A percentile compares a stretch with the other conserved stretches of the same genome.
Conservation (phyloP, 2,113 vertebrate genomes). For the Leucopsar rothschildi region DNA sequence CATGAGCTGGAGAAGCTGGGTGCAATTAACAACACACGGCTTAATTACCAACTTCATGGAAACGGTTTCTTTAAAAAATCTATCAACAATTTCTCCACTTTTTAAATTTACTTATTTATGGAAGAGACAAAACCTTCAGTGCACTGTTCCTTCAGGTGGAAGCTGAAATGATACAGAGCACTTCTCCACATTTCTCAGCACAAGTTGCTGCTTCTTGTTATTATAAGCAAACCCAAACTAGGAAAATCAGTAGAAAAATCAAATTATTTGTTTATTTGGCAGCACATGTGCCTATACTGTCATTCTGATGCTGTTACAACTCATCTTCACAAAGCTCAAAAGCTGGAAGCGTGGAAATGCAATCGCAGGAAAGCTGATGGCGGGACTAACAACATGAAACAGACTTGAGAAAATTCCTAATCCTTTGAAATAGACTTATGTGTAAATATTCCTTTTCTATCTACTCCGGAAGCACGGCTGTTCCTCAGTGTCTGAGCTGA, state of each 20-base stretch:
- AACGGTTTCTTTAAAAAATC: neutral
- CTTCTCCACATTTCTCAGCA: neutral
- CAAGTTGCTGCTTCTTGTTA: too few species aligned
- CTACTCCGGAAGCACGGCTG: neutral
- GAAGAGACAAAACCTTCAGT: neutral
- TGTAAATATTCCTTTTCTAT: neutral
- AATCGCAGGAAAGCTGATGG: neutral
- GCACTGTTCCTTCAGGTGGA: neutral
- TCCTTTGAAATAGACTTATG: neutral
- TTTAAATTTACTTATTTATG: neutral
- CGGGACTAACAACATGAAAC: neutral
- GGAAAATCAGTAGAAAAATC: neutral
- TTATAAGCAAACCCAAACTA: neutral
- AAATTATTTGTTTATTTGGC: neutral
- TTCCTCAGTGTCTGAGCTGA: neutral
- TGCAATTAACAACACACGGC: neutral
- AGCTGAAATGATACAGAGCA: neutral
- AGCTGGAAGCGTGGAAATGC: neutral
- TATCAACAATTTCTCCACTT: neutral
- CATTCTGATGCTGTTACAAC: neutral
- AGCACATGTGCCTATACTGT: rapidly evolving
- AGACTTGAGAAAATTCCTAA: neutral
- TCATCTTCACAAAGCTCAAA: neutral
- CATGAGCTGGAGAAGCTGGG: neutral
- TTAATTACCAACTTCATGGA: neutral